Percentiles rank a stretch among this genome's conserved stretches.
Evolutionary conservation across 2,888 invertebrate genomes (phyloP).

Genomic region (Eristalinus sepulchralis): DNA sequence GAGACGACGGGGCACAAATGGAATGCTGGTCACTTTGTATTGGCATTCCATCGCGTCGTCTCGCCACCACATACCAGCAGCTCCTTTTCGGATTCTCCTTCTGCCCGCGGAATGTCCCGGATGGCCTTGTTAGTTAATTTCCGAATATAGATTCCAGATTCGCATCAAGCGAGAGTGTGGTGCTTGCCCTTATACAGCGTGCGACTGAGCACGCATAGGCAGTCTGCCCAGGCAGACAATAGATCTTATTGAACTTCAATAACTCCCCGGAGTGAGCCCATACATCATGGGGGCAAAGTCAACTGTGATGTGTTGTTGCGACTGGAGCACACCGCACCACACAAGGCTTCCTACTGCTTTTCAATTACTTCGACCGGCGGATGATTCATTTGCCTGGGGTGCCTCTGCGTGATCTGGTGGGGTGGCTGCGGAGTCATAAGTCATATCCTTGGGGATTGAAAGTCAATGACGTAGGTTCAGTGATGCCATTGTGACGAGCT

Average conservation of each 20-base stretch:
- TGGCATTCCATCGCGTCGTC: conserved; percentile 46
- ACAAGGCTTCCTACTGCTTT: conserved; percentile 61
- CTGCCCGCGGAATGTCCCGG: conserved; percentile 37
- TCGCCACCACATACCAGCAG: conserved; percentile 19
- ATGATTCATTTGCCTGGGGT: conserved; percentile 61
- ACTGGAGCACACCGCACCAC: not conserved
- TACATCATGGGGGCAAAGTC: conserved; percentile 31
- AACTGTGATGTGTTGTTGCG: not conserved
- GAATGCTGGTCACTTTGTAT: conserved; percentile 44
- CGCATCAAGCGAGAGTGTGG: conserved; percentile 57
- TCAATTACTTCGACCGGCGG: conserved; percentile 46
- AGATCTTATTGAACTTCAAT: conserved; percentile 62
- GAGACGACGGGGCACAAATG: conserved; percentile 17
- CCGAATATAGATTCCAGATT: conserved; percentile 62
- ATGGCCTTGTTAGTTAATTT: conserved; percentile 58
- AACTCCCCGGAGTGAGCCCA: conserved; percentile 62
- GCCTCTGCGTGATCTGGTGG: conserved; percentile 38
- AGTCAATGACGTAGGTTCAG: conserved; percentile 24
- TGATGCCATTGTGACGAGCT: conserved; percentile 38
- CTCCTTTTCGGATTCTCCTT: conserved; percentile 59
- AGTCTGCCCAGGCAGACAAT: conserved; percentile 48
- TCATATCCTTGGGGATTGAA: conserved; percentile 39
- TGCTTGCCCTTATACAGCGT: conserved; percentile 42
- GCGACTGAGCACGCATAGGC: conserved; percentile 6
- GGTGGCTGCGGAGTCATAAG: conserved; percentile 36